A percentile compares a stretch with the other conserved stretches of the same genome.
phyloP scores from a whole-genome alignment of 2,888 invertebrate species.

The Leptopterna dolabrata region DNA sequence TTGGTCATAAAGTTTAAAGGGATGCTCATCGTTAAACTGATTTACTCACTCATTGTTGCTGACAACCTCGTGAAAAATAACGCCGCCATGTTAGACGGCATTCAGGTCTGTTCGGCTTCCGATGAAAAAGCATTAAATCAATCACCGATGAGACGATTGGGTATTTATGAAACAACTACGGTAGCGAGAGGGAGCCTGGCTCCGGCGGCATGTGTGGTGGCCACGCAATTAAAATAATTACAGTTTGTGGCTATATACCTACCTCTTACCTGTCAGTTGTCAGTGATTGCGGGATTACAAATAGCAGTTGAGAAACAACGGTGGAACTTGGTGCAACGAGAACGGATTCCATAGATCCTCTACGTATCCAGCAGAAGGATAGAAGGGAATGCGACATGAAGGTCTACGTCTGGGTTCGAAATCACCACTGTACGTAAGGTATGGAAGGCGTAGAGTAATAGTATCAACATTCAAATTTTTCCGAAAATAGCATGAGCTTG shows the following conservation, averaged over 20 bases:
- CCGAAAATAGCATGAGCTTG: no score
- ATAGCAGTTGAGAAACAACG: neutral
- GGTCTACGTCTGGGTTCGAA: no score
- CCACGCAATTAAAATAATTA: conserved; percentile 1
- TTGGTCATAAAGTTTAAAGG: no score
- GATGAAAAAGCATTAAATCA: neutral
- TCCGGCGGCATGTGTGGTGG: neutral
- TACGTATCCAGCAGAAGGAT: neutral
- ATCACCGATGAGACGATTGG: neutral
- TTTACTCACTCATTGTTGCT: neutral
- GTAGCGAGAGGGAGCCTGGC: neutral
- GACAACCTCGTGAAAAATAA: neutral
- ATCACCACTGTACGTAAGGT: no score
- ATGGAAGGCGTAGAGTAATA: no score
- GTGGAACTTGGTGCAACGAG: neutral
- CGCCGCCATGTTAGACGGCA: neutral
- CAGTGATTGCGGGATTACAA: neutral
- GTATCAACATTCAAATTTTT: no score
- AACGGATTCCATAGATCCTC: neutral
- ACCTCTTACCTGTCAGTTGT: neutral
- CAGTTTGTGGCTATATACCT: neutral
- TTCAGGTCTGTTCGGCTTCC: neutral
- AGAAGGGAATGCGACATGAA: no score
- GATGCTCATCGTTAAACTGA: neutral
- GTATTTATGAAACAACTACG: neutral